A percentile compares a stretch with the other conserved stretches of the same genome.
phyloP scores from a whole-genome alignment of 2,797 vertebrate genomes.

The Crax fasciolata region DNA sequence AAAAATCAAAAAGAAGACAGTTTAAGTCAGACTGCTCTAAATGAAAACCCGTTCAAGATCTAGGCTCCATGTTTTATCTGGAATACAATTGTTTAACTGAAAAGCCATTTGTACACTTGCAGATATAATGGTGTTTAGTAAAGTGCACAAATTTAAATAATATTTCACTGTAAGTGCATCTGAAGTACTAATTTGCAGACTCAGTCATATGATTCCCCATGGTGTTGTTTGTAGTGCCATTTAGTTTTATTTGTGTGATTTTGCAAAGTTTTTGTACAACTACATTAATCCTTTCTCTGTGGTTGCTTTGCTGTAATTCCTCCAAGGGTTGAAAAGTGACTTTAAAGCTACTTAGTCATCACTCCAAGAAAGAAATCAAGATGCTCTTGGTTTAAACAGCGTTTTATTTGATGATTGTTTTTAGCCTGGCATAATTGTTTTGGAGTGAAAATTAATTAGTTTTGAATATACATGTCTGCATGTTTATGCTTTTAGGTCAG shows the following conservation, averaged over 20 bases:
- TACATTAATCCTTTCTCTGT: not conserved
- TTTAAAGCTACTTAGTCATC: not conserved
- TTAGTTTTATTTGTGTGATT: not conserved
- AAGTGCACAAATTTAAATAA: not conserved
- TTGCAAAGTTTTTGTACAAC: not conserved
- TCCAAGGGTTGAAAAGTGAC: not conserved
- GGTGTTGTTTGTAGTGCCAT: not conserved
- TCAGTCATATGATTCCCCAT: not conserved
- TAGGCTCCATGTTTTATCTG: not conserved
- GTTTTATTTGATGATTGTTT: not conserved
- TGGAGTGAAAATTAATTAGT: not conserved
- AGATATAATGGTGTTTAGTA: not conserved
- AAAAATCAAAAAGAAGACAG: slow-evolving; percentile 53
- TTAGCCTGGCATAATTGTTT: not conserved
- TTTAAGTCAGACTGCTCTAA: slow-evolving; percentile 40
- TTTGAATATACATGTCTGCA: rapidly evolving
- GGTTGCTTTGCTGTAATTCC: not conserved
- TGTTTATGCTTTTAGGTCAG: not conserved
- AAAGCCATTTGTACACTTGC: slow-evolving; percentile 7
- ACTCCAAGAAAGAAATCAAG: not conserved
- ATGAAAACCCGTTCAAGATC: slow-evolving; percentile 38
- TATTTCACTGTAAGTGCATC: not conserved
- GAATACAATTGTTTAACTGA: slow-evolving; percentile 38
- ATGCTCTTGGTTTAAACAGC: not conserved
- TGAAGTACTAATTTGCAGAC: not conserved